phyloP scores from a whole-genome alignment of 1,140 invertebrate species.

The Homalodisca vitripennis region DNA sequence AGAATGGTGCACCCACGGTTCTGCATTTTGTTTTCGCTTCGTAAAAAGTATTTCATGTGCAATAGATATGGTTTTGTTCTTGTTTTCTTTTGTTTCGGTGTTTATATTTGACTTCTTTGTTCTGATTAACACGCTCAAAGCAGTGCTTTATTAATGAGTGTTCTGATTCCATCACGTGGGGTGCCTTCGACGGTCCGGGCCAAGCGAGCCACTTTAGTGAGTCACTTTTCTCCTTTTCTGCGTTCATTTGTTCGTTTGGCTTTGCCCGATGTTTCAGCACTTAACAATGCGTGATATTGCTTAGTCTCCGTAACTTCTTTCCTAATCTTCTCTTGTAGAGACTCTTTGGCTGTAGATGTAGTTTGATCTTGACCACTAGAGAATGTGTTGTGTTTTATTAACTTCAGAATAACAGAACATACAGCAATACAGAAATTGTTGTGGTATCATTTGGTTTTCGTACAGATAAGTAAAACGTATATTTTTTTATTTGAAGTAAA shows the following conservation, averaged over 20 bases:
- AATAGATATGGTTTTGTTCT: constrained; percentile 19
- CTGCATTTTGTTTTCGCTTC: constrained; percentile 3
- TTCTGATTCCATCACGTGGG: constrained; percentile 28
- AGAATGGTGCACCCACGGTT: constrained; percentile 21
- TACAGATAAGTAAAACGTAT: no score
- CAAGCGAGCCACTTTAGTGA: neutral
- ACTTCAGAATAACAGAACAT: neutral
- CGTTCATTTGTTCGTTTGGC: constrained; percentile 1
- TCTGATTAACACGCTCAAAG: constrained; percentile 3
- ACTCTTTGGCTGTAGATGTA: no score
- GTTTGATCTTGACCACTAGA: no score
- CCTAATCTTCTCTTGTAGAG: neutral
- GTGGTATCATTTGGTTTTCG: neutral
- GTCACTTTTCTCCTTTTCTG: constrained; percentile 1
- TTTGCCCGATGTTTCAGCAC: neutral
- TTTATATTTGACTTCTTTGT: constrained; percentile 26
- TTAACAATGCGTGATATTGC: constrained; percentile 5
- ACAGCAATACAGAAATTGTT: constrained; percentile 3
- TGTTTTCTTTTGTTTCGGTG: constrained; percentile 29
- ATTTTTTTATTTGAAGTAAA: neutral
- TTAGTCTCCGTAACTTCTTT: neutral
- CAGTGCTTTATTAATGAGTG: constrained; percentile 24
- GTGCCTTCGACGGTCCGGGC: neutral
- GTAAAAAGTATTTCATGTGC: constrained; percentile 2
- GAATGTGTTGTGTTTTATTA: constrained; percentile 10